Evolutionary conservation across 2,888 invertebrate species (phyloP).

Genomic region (Thera obeliscata): DNA sequence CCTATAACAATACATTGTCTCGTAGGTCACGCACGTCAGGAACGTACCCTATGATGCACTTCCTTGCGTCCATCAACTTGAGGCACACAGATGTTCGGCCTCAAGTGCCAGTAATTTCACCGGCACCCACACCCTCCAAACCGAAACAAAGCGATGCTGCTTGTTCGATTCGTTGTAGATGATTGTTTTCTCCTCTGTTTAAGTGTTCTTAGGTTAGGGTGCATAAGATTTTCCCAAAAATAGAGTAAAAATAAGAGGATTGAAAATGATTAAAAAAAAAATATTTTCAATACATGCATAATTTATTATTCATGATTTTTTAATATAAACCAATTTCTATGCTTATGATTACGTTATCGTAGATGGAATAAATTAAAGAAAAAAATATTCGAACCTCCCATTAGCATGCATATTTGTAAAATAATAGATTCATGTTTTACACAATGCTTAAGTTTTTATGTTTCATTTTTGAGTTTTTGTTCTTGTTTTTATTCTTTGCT

Average conservation of each 20-base stretch:
- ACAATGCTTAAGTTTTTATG: neutral
- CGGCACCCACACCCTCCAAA: no score
- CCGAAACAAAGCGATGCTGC: no score
- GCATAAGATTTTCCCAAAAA: neutral
- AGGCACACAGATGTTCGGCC: no score
- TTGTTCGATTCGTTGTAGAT: no score
- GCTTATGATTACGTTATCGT: neutral
- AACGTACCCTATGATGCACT: no score
- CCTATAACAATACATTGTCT: no score
- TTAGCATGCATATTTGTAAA: neutral
- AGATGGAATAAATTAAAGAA: neutral
- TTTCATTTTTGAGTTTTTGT: neutral
- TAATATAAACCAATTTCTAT: neutral
- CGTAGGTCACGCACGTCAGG: no score
- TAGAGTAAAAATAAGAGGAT: neutral
- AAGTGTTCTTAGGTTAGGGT: no score
- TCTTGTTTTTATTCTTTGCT: no score
- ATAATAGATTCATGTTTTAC: neutral
- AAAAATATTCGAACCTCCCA: neutral
- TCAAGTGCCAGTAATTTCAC: no score
- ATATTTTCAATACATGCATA: neutral
- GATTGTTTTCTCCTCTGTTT: no score
- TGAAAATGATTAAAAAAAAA: neutral
- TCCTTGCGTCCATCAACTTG: no score
- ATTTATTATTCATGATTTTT: neutral